Evolutionary conservation across 2,888 invertebrate genomes (phyloP), one percentile per base, ranked within the genome.

Genomic region (Lithophane ornitopus): DNA sequence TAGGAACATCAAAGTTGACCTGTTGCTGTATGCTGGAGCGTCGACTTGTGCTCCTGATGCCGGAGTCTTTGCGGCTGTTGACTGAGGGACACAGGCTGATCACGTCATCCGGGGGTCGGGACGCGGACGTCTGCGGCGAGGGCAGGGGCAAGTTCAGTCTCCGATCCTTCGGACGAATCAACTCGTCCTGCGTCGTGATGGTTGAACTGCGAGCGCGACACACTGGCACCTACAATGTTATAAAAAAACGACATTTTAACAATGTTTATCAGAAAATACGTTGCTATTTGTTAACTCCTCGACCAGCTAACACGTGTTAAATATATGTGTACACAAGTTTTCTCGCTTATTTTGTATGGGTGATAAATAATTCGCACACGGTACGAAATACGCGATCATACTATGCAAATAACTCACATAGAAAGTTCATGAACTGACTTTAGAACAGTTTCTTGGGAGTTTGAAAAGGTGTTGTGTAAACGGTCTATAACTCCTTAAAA

Each of bases 61-160:
- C 98, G 2, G 98, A 98, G 93, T 98, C 98, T 94, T 98, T 98
- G 76, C 98, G 97, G 88, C 98, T 98, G 89, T 98, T 98, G 70
- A 98, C 97, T 3, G 98, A 98, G 0, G 98, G 97, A 82, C 98
- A 98, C 76, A 98, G 97, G 92, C 98, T 98, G 84, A 98, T 95
- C 74, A 97, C 97, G 91, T 98, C 98, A 41, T 97, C 97, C 62
- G 89, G 87, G 7, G 92, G 89, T 0, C 95, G 90, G 0, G 89
- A 83, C 2, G 89, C 61, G 3, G 67, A 67, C 1, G 67, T 88
- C 87, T 86, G 94, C 28, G 93, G 93, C 44, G 93, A 91, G 58
- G 95, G 97, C 58, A 95, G 95, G 14, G 95, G 95, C 81, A 97
- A 93, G 81, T 97, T 96, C 77, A 95, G 88, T 63, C 95, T 93